These are phyloP conservation scores for Sebastes itinus DNA, from an alignment of 2,797 vertebrate species.

Conservation along the genomic window DNA sequence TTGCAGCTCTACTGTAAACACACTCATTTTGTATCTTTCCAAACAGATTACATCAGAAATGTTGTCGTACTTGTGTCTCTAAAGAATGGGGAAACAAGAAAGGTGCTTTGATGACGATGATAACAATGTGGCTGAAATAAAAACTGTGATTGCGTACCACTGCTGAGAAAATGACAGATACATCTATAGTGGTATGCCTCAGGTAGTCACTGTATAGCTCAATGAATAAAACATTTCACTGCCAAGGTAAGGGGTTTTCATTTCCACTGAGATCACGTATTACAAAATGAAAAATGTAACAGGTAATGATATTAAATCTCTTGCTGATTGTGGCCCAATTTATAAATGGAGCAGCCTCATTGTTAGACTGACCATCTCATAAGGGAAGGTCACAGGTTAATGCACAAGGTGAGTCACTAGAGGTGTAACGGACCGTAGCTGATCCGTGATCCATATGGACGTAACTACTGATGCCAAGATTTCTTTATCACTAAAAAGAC, in stretches of 20 bases:
- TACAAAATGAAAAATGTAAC: conserved; percentile 22
- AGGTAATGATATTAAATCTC: conserved; percentile 7
- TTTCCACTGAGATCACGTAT: conserved; percentile 15
- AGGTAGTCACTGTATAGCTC: neutral
- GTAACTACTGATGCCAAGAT: too few species aligned
- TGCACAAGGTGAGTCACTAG: neutral
- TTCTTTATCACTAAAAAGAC: too few species aligned
- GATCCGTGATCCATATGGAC: too few species aligned
- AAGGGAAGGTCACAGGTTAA: conserved; percentile 23
- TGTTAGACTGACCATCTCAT: conserved; percentile 2
- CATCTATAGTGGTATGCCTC: neutral
- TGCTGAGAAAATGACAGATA: neutral
- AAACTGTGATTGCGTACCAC: neutral
- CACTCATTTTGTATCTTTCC: neutral
- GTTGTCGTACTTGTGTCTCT: neutral
- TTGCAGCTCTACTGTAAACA: too few species aligned
- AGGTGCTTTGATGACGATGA: neutral
- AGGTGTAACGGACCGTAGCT: too few species aligned
- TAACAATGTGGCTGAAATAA: neutral
- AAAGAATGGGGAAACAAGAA: neutral
- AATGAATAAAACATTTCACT: conserved; percentile 15
- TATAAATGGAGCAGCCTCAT: conserved; percentile 23
- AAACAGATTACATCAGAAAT: neutral
- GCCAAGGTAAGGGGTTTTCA: neutral
- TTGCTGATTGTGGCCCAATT: conserved; percentile 3